phyloP scores from a whole-genome alignment of 2,797 vertebrate genomes.

The Coranthus polyacanthus region DNA sequence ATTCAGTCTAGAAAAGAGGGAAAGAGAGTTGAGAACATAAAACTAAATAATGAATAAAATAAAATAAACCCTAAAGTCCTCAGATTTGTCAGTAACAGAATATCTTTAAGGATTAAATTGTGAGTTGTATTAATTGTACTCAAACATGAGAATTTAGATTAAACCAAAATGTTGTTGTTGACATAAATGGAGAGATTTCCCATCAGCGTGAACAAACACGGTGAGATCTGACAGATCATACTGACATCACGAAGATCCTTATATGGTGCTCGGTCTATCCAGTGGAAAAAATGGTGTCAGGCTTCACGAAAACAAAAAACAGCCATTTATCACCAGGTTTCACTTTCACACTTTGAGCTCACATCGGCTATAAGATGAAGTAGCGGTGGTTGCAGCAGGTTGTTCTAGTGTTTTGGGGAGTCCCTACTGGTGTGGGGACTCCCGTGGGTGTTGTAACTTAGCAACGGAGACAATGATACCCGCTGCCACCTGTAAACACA shows the following conservation, averaged over 20 bases:
- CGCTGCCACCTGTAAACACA: constrained; percentile 27
- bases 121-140: too few relatives aligned
- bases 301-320: constrained; percentile 9
- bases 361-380: not conserved
- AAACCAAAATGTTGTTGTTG: too few relatives aligned
- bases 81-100: too few relatives aligned
- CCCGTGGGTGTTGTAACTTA: constrained; percentile 72
- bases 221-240: accelerated
- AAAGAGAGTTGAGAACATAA: too few relatives aligned
- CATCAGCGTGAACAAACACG: too few relatives aligned
- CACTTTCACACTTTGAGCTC: constrained; percentile 30
- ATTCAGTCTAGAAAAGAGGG: too few relatives aligned
- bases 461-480: constrained; percentile 32
- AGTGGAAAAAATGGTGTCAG: not conserved
- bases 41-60: too few relatives aligned
- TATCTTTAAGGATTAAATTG: too few relatives aligned
- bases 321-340: constrained; percentile 44
- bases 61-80: too few relatives aligned
- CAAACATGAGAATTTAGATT: too few relatives aligned
- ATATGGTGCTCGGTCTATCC: not conserved
- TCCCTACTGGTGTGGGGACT: constrained; percentile 71
- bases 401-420: constrained; percentile 59
- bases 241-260: not conserved
- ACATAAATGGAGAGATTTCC: too few relatives aligned
- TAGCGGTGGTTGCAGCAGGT: constrained; percentile 14